Evolutionary conservation across 30 jellyfish, hydroid and myxozoan genomes (phyloP), one percentile per base, ranked within the genome.

Genomic region (Haliclystus octoradiatus): DNA sequence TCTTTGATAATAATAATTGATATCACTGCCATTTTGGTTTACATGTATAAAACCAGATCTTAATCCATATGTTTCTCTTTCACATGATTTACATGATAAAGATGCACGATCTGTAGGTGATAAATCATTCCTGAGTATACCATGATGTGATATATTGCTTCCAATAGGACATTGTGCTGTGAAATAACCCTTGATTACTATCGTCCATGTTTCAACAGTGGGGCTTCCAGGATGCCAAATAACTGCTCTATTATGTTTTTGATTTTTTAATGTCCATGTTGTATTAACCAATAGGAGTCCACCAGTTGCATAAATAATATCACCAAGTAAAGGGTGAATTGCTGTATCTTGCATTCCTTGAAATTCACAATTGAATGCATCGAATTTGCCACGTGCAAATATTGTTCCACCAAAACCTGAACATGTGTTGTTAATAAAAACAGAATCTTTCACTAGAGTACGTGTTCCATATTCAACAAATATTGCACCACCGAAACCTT

Each of bases 201-300:
- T 88, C 28, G 22, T 27, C 97, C 97, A 88, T 0, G 46, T 50
- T 50, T 88, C 97, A 2, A 70, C 32, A 2, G 93, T 88, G 24
- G 97, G 97, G 50, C 97, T 88, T 0, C 97, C 97, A 1, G 97
- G 97, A 63, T 88, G 97, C 97, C 97, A 88, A 12, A 88, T 88
- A 1, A 88, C 78, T 22, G 94, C 64, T 15, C 65, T 70, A 0
- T 84, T 46, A 29, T 81, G 69, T 31, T 24, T 65, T 2, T 90
- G 53, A 28, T 33, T 65, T n/a, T 81, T 78, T 14, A 80, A 84
- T 15, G 13, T 60, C 97, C 94, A 88, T 7, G 93, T 88, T 0
- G 97, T 88, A 52, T 88, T 88, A 57, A 79, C 77, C 47, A 88
- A 33, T 35, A 34, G 50, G 47, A 81, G 67, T 1, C 95, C 95